Conservation (phyloP, 1,140 invertebrate species). For the Gerris buenoi region DNA sequence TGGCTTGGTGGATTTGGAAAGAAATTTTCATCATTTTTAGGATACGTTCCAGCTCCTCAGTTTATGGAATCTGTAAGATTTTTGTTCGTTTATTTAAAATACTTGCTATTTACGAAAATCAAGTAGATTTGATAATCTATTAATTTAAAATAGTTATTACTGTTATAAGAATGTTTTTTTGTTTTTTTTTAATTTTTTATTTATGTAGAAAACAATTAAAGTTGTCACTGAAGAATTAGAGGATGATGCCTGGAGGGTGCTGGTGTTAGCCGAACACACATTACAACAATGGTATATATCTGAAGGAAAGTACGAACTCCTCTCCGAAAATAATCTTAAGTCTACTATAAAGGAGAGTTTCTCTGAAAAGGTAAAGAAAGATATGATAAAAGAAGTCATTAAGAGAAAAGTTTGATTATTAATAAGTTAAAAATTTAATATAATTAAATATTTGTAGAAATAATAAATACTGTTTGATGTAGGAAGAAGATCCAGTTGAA, state of each 20-base stretch:
- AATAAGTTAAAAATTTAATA: background rate
- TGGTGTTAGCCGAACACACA: background rate
- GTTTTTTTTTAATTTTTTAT: background rate
- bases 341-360: background rate
- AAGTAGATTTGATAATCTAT: background rate
- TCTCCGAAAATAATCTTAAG: background rate
- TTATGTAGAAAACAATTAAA: background rate
- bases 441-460: background rate
- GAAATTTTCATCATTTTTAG: constrained; percentile 70
- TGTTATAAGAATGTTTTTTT: background rate
- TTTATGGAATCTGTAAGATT: constrained; percentile 58
- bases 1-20: constrained; percentile 77
- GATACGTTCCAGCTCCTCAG: constrained; percentile 55
- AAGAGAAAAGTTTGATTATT: background rate
- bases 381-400: no score
- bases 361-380: background rate
- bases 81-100: background rate
- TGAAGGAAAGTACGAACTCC: background rate
- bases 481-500: background rate
- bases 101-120: background rate
- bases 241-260: background rate
- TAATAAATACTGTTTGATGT: background rate
- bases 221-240: background rate
- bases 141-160: background rate
- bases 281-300: background rate